Base-by-base conservation (phyloP, 2,113 vertebrate genomes). In the Nasalis larvatus region DNA sequence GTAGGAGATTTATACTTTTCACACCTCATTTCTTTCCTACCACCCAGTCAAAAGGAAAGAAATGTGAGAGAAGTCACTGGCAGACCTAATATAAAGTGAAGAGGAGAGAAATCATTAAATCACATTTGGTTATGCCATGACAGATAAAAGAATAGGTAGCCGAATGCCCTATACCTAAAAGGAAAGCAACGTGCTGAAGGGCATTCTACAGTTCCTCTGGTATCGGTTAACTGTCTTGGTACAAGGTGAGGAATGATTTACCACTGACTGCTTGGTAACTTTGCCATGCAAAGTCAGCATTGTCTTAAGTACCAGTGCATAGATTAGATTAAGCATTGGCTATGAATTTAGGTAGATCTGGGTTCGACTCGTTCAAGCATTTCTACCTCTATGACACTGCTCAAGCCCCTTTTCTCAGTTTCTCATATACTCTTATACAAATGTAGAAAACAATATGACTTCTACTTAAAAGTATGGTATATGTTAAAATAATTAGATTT, bases 401-500 rank as follows among this genome's bases (percentile, higher is more conserved):
- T 78, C 12, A 87, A 84, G 17, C 52, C 1, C 73, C 12, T 49
- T 77, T 56, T 5, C 6, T 86, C 30, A 45, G 4, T 47, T 74
- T 91, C 7, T 49, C 77, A 60, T 21, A 66, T 2, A 90, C 25
- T 21, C 8, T 71, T 2, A 52, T 35, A 63, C 30, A 54, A 77
- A 49, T 69, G 3, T 42, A 56, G 35, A 97, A 93, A 78, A 80
- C 20, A n/a, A 18, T 42, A n/a, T 74, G 45, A 68, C 37, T 80
- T 86, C 11, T 63, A 73, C 35, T 91, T 71, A 52, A 54, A 92
- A 66, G 32, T 52, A 69, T 21, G 1, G 6, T 47, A 20, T 54
- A 69, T 85, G 10, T 37, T 87, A 91, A 95, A 94, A 89, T 54
- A 66, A 35, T 89, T 90, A 56, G 3, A 68, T 87, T 90, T 71